These are phyloP conservation scores for Napeogenes inachia DNA, from an alignment of 2,888 invertebrate species.

Conservation along the genomic window DNA sequence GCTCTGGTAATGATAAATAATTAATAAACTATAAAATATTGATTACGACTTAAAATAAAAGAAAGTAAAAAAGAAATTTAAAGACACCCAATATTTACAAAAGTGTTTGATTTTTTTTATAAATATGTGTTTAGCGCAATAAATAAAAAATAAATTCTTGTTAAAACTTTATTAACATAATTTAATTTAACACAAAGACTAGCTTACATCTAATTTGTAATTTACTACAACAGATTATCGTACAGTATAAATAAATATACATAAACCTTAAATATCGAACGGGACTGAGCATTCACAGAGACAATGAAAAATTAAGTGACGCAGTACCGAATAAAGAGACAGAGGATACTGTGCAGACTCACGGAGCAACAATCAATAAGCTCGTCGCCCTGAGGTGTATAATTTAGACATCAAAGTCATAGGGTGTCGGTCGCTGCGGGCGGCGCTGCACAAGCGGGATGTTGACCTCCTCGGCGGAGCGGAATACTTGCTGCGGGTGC, in stretches of 20 bases:
- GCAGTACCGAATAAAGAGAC: too few species aligned
- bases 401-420: slow-evolving; percentile 65
- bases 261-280: slow-evolving; percentile 39
- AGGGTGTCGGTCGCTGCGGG: slow-evolving; percentile 70
- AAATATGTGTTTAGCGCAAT: background rate
- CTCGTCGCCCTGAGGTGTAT: background rate
- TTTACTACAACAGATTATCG: slow-evolving; percentile 57
- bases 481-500: slow-evolving; percentile 84
- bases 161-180: slow-evolving; percentile 39
- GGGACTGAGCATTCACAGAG: background rate
- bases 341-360: background rate
- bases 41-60: too few species aligned
- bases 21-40: background rate
- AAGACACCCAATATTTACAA: background rate
- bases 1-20: background rate
- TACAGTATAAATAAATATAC: slow-evolving; percentile 66
- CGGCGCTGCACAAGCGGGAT: slow-evolving; percentile 90
- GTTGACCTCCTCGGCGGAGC: slow-evolving; percentile 91
- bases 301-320: too few species aligned
- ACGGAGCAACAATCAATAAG: background rate
- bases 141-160: slow-evolving; percentile 19
- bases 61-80: too few species aligned
- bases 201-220: slow-evolving; percentile 77
- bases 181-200: slow-evolving; percentile 65
- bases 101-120: background rate